Percentiles rank a stretch among this genome's conserved stretches.
Conservation (phyloP, 2,797 vertebrate genomes). For the Tinamus major region DNA sequence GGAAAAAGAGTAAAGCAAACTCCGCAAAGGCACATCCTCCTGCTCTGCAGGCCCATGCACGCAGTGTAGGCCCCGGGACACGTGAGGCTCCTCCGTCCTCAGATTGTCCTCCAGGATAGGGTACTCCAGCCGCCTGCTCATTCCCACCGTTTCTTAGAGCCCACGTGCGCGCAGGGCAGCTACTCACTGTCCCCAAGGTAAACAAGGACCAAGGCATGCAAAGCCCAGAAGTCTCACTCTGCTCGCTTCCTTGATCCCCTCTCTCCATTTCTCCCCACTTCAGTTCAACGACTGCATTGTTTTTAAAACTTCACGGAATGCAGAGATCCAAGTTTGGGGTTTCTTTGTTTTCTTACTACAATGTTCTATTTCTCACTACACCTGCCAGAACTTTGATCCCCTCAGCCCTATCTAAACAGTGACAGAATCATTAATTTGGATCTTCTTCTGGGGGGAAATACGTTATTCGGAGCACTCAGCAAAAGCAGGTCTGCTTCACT, state of each 20-base stretch:
- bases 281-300: background rate
- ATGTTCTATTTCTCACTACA: rapidly evolving
- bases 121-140: background rate
- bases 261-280: background rate
- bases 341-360: background rate
- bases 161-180: background rate
- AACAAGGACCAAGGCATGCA: background rate
- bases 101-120: background rate
- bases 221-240: background rate
- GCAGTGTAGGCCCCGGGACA: background rate
- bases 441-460: background rate
- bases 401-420: background rate
- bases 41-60: background rate
- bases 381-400: background rate
- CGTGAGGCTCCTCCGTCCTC: background rate
- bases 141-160: background rate
- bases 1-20: constrained; percentile 47
- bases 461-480: background rate
- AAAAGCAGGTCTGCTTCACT: background rate
- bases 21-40: background rate
- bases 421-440: background rate
- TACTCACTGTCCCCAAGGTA: background rate
- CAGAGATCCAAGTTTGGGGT: background rate
- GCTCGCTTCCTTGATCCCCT: rapidly evolving
- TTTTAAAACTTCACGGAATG: background rate